A percentile compares a stretch with the other conserved stretches of the same genome.
These are phyloP conservation scores for Cyanistes caeruleus DNA, from an alignment of 2,113 vertebrate genomes.

Conservation along the genomic window DNA sequence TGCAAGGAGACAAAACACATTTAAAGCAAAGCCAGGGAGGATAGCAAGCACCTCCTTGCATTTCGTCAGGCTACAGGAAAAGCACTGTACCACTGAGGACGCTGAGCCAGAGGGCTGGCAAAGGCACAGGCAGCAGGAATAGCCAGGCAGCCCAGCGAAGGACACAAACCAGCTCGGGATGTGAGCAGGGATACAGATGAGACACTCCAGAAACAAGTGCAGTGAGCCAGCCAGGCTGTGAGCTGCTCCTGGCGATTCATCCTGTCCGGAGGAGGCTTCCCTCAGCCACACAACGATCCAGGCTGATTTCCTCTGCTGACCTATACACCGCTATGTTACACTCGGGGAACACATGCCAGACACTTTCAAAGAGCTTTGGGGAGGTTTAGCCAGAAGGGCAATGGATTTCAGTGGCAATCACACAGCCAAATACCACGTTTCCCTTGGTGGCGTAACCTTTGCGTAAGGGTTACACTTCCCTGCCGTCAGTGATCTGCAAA, in stretches of 20 bases:
- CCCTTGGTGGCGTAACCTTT: constrained; percentile 27
- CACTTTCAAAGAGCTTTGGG: not conserved
- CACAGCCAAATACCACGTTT: not conserved
- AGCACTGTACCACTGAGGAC: not conserved
- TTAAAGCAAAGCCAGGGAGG: not conserved
- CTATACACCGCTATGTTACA: not conserved
- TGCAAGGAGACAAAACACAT: not conserved
- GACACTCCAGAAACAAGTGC: fast-evolving
- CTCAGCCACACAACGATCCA: not conserved
- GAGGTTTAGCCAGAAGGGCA: constrained; percentile 1
- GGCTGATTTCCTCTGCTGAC: not conserved
- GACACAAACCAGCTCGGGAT: fast-evolving
- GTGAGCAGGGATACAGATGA: not conserved
- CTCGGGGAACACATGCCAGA: not conserved
- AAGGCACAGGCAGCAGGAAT: not conserved
- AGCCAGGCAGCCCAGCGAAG: fast-evolving
- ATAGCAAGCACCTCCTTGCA: not conserved
- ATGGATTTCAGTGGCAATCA: constrained; percentile 1
- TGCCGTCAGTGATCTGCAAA: not conserved
- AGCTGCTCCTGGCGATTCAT: not conserved
- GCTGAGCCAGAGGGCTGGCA: not conserved
- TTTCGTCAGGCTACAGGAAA: not conserved
- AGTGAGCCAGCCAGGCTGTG: not conserved
- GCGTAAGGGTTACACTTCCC: not conserved
- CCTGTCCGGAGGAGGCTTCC: not conserved